Evolutionary conservation across 2,113 vertebrate genomes (phyloP).

Genomic region (Prolemur simus): DNA sequence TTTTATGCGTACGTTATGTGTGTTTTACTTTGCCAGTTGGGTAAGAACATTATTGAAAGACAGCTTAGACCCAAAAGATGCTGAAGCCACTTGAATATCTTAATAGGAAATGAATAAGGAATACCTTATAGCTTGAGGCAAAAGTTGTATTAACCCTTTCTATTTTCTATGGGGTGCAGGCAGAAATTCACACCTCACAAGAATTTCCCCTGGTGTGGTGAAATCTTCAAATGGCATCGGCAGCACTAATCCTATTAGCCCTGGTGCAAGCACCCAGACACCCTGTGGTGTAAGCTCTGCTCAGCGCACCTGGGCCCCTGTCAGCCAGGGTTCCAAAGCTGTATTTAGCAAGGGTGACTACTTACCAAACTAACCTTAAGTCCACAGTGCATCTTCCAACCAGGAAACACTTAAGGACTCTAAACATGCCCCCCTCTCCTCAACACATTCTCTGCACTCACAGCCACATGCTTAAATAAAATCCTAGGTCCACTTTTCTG

Average conservation of each 20-base stretch:
- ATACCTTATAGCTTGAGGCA: neutral
- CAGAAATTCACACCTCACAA: conserved; percentile 10
- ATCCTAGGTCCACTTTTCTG: neutral
- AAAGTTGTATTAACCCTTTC: neutral
- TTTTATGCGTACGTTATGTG: neutral
- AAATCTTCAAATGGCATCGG: neutral
- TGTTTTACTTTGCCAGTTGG: neutral
- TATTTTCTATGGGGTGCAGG: neutral
- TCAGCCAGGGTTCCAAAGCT: neutral
- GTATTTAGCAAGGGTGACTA: neutral
- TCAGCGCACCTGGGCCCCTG: neutral
- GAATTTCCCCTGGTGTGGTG: neutral
- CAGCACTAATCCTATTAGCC: neutral
- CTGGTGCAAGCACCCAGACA: neutral
- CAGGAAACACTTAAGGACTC: neutral
- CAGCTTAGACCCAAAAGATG: neutral
- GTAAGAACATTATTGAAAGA: conserved; percentile 28
- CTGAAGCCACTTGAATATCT: neutral
- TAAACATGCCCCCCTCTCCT: neutral
- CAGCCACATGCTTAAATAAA: neutral
- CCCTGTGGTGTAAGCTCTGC: neutral
- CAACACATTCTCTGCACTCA: neutral
- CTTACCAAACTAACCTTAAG: neutral
- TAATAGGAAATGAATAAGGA: neutral
- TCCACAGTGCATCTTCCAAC: neutral